A percentile compares a stretch with the other conserved stretches of the same genome.
Evolutionary conservation across 1,140 invertebrate genomes (phyloP).

Genomic region (Rhagoletis pomonella): DNA sequence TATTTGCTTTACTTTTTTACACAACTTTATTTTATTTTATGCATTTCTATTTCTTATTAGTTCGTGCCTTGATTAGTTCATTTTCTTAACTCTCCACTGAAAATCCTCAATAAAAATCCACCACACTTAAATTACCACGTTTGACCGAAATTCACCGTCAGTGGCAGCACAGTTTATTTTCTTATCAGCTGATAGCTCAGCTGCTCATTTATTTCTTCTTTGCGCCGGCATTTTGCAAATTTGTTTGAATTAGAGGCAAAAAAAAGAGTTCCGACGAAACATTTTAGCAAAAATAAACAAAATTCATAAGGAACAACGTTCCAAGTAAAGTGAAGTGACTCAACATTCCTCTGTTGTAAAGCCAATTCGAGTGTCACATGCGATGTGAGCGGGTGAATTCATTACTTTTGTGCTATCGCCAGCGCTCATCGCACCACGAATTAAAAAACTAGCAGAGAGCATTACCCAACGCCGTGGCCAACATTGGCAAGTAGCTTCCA

Average conservation of each 20-base stretch:
- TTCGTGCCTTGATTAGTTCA: too few relatives aligned
- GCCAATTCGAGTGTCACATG: not conserved
- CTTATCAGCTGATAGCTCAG: not conserved
- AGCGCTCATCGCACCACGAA: too few relatives aligned
- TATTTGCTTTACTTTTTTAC: too few relatives aligned
- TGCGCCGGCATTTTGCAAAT: not conserved
- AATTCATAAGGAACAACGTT: too few relatives aligned
- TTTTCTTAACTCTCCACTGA: not conserved
- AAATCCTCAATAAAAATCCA: constrained; percentile 13
- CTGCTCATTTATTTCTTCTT: not conserved
- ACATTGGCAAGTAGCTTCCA: not conserved
- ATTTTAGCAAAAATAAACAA: too few relatives aligned
- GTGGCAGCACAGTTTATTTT: not conserved
- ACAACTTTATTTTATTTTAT: too few relatives aligned
- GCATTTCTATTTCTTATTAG: too few relatives aligned
- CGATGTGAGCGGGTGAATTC: not conserved
- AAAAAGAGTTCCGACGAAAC: not conserved
- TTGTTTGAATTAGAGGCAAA: not conserved
- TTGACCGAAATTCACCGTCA: not conserved
- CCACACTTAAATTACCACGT: not conserved
- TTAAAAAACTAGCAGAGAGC: not conserved
- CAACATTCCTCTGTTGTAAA: too few relatives aligned
- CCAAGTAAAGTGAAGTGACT: too few relatives aligned
- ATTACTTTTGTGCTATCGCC: not conserved
- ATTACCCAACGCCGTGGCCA: not conserved